A percentile compares a stretch with the other conserved stretches of the same genome.
These are phyloP conservation scores for Podarcis muralis DNA, from an alignment of 2,113 vertebrate species.

Conservation along the genomic window DNA sequence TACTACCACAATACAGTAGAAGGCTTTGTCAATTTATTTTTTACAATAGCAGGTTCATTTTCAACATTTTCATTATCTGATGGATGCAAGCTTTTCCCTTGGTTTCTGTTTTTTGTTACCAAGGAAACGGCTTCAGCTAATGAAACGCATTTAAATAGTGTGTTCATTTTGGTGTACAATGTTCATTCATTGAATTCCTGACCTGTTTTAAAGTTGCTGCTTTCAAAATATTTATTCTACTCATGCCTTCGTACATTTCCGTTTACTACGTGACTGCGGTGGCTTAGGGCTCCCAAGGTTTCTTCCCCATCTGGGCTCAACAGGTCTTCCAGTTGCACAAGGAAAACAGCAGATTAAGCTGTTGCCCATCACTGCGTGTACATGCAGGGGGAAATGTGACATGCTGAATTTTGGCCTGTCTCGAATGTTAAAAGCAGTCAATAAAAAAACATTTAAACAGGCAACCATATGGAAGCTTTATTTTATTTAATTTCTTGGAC, in stretches of 20 bases:
- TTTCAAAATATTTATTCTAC: background rate
- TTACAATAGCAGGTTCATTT: background rate
- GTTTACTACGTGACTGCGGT: background rate
- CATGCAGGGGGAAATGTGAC: background rate
- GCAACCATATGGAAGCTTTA: background rate
- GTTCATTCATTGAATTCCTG: background rate
- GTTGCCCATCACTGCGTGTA: background rate
- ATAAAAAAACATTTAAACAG: background rate
- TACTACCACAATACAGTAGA: background rate
- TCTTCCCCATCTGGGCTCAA: background rate
- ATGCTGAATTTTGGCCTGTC: background rate
- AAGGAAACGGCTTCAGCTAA: slow-evolving; percentile 20
- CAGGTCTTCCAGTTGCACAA: background rate
- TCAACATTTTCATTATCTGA: slow-evolving; percentile 6
- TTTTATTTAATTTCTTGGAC: background rate
- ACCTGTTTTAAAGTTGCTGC: slow-evolving; percentile 8
- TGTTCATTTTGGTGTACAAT: slow-evolving; percentile 24
- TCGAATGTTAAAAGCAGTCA: background rate
- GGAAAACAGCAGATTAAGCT: background rate
- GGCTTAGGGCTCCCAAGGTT: background rate
- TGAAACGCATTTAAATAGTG: slow-evolving; percentile 32
- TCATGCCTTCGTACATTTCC: background rate
- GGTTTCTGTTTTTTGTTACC: slow-evolving; percentile 31
- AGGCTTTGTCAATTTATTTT: background rate
- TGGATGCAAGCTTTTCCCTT: slow-evolving; percentile 22